Conservation (phyloP, 2,797 vertebrate genomes). For the Nyctalus aviator region DNA sequence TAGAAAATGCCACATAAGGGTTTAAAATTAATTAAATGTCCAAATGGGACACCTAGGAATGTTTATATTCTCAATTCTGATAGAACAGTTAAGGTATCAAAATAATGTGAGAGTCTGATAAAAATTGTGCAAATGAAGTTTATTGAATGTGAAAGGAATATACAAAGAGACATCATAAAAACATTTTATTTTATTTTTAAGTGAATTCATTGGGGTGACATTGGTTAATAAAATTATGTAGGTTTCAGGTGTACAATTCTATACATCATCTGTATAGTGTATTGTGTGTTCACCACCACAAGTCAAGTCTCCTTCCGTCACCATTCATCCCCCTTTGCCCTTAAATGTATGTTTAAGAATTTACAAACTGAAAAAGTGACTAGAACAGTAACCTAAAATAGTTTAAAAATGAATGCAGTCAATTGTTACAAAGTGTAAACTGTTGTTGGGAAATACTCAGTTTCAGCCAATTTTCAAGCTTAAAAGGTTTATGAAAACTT, state of each 20-base stretch:
- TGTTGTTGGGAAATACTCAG: not conserved
- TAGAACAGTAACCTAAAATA: slow-evolving; percentile 28
- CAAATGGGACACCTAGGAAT: slow-evolving; percentile 45
- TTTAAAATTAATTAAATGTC: slow-evolving; percentile 32
- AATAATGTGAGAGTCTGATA: slow-evolving; percentile 52
- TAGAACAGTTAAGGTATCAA: slow-evolving; percentile 21
- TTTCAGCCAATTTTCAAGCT: slow-evolving; percentile 44
- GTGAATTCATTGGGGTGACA: not conserved
- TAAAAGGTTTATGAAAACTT: slow-evolving; percentile 54
- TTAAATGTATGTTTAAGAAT: slow-evolving; percentile 44
- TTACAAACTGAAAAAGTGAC: not conserved
- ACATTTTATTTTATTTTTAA: slow-evolving; percentile 6
- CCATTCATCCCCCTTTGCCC: not conserved
- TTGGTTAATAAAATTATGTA: not conserved
- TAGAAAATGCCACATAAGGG: slow-evolving; percentile 24
- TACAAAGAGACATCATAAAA: slow-evolving; percentile 16
- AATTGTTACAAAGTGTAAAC: slow-evolving; percentile 31
- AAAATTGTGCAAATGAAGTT: slow-evolving; percentile 39
- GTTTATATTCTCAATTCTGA: slow-evolving; percentile 30
- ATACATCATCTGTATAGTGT: not conserved
- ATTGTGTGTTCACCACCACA: not conserved
- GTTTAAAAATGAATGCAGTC: slow-evolving; percentile 34
- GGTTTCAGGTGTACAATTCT: not conserved
- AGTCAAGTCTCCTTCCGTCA: not conserved
- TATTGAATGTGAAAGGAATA: slow-evolving; percentile 46